Base-by-base conservation (phyloP, 2,797 vertebrate species). In the Linurgus olivaceus region DNA sequence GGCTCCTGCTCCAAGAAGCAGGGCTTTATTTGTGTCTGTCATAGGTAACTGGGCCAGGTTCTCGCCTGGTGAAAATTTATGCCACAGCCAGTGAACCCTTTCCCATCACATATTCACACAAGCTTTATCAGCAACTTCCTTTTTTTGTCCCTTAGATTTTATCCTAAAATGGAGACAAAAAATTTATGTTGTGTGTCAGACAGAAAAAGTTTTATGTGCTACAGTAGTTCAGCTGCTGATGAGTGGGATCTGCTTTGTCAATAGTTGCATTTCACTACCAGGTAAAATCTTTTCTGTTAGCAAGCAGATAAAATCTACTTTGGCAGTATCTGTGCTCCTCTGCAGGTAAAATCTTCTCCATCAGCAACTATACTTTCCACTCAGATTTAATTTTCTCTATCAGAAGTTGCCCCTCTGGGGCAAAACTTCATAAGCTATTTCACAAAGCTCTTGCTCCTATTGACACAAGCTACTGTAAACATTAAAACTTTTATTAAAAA, bases 251-350 rank as follows among this genome's bases (percentile, higher is more conserved):
- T 78, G 86, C 88, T 52, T 84, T 91, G 70, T 94, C 82, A 95
- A 71, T 86, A 68, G 81, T 44, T 96, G 58, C 89, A 86, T 92
- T 94, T 96, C 76, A 73, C 54, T 57, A 73, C 44, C 65, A 81
- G 58, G 85, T 96, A 62, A 89, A 91, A 88, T 63, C 33, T 86
- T 26, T 80, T 88, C 75, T 86, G 75, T 91, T 96, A 86, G 62
- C 75, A 78, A 55, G 73, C 51, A 90, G 91, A 92, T 91, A 76
- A 92, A 94, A 96, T 74, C 85, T 90, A 31, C 62, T 90, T 90
- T 93, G 81, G 78, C 87, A 90, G 65, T 88, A 55, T 77, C 73
- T 48, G 20, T 75, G 40, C 66, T 80, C 88, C 81, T 86, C 72
- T 78, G 51, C 68, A 90, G 92, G 89, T 81, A 86, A 90, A 94